Percentiles rank a stretch among this genome's conserved stretches.
Evolutionary conservation across 2,888 invertebrate genomes (phyloP).

Genomic region (Branchellion lobata): DNA sequence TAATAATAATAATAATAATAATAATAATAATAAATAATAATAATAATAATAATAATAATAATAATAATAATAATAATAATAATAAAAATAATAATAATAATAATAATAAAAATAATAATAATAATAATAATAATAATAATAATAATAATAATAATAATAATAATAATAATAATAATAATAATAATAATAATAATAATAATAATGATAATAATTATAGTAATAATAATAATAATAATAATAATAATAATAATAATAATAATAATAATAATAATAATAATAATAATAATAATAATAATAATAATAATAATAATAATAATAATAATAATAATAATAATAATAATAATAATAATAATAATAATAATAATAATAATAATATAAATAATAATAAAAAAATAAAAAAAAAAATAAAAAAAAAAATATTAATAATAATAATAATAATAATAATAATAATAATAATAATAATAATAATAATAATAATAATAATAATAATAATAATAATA

Average conservation of each 20-base stretch:
- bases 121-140: background rate
- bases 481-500: background rate
- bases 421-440: no score
- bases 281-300: background rate
- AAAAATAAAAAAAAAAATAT: no score
- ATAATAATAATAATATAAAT: background rate
- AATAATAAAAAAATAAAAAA: no score
- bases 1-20: background rate
- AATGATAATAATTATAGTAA: slow-evolving; percentile 22
- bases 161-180: slow-evolving; percentile 26
- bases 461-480: slow-evolving; percentile 9
- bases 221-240: slow-evolving; percentile 6
- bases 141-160: slow-evolving; percentile 14
- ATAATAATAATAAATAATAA: background rate
- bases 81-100: background rate
- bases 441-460: background rate
- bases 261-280: background rate
- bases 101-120: background rate
- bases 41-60: background rate
- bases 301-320: background rate
- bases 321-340: background rate
- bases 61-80: background rate
- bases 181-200: slow-evolving; percentile 29
- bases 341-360: background rate
- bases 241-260: slow-evolving; percentile 18